phyloP scores from a whole-genome alignment of 1,140 invertebrate genomes.

The Drosophila baimaii region DNA sequence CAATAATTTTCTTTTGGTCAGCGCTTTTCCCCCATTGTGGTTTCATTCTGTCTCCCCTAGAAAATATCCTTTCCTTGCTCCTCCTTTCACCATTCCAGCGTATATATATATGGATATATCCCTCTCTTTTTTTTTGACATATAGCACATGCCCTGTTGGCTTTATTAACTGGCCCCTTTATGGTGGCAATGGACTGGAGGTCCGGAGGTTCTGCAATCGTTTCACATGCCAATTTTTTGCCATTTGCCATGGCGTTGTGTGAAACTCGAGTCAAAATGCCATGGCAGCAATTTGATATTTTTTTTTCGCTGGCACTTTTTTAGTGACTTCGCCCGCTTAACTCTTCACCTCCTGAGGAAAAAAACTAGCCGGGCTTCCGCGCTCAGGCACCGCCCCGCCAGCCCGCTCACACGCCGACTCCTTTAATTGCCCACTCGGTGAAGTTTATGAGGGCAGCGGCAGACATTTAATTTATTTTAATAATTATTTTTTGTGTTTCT shows the following conservation, averaged over 20 bases:
- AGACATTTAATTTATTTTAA: constrained; percentile 83
- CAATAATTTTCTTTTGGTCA: constrained; percentile 10
- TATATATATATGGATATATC: background rate
- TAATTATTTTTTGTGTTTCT: constrained; percentile 68
- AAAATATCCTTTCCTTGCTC: no score
- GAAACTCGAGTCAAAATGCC: constrained; percentile 49
- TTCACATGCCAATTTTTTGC: constrained; percentile 46
- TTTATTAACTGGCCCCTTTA: constrained; percentile 72
- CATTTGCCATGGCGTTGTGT: constrained; percentile 39
- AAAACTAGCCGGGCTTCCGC: constrained; percentile 64
- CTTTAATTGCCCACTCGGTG: constrained; percentile 75
- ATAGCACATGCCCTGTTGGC: constrained; percentile 62
- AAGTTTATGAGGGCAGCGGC: constrained; percentile 74
- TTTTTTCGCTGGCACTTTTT: constrained; percentile 16
- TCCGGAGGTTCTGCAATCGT: constrained; percentile 22
- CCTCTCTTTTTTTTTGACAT: constrained; percentile 37
- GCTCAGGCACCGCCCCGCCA: no score
- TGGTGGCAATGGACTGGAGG: constrained; percentile 21
- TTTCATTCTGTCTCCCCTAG: background rate
- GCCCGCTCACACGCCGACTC: constrained; percentile 16
- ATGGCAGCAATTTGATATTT: constrained; percentile 40
- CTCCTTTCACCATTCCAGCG: background rate
- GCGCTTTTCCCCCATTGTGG: constrained; percentile 4
- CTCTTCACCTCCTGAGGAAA: constrained; percentile 35
- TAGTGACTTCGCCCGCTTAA: constrained; percentile 30